Evolutionary conservation across 2,888 invertebrate species (phyloP).

Genomic region (Odontocolon sp.): DNA sequence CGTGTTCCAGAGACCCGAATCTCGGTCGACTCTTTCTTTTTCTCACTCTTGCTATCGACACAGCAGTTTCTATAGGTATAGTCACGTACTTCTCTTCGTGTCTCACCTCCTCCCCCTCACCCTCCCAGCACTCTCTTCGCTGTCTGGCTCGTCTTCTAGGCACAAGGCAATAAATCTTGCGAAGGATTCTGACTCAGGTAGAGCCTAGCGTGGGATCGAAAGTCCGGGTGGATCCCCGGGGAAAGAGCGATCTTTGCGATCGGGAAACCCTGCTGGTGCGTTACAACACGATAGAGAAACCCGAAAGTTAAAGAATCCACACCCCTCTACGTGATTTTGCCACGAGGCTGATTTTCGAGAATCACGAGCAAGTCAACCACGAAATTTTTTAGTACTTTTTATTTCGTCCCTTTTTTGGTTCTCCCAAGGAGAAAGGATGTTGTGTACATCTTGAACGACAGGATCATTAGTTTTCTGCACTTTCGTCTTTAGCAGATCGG

Average conservation of each 20-base stretch:
- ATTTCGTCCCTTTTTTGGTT: not conserved
- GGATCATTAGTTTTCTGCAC: conserved; percentile 2
- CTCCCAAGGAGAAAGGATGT: not conserved
- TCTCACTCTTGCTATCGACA: conserved; percentile 12
- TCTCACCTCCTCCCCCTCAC: not conserved
- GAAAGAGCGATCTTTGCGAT: conserved; percentile 19
- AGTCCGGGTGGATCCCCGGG: conserved; percentile 33
- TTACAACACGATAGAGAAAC: conserved; percentile 1
- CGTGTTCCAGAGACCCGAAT: conserved; percentile 50
- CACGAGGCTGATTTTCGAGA: conserved; percentile 13
- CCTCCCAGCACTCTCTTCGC: not conserved
- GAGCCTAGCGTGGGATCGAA: conserved; percentile 55
- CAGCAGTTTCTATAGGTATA: no score
- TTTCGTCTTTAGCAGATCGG: no score
- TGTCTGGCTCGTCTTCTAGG: not conserved
- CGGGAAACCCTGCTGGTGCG: conserved; percentile 38
- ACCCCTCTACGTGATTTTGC: conserved; percentile 1
- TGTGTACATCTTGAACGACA: not conserved
- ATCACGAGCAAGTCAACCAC: no score
- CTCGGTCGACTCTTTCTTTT: conserved; percentile 35
- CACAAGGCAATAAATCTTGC: conserved; percentile 64
- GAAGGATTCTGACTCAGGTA: conserved; percentile 60
- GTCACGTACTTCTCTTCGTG: not conserved
- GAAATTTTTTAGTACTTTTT: not conserved
- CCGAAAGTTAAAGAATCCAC: not conserved